These are phyloP conservation scores for Martes martes DNA, from an alignment of 2,113 vertebrate genomes.

Conservation along the genomic window DNA sequence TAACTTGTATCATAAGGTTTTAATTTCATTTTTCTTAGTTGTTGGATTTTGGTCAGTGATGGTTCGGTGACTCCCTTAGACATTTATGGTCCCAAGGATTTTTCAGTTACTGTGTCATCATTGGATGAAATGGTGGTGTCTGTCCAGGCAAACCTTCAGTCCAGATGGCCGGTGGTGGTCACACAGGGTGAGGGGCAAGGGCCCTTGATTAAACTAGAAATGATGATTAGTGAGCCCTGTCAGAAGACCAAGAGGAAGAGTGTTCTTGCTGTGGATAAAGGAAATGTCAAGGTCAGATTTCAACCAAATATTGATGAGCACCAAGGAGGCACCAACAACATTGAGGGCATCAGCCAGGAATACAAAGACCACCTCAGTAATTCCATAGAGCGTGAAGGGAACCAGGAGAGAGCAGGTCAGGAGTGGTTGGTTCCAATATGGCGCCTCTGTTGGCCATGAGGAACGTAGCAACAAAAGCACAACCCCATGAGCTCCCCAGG, in stretches of 20 bases:
- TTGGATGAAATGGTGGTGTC: slow-evolving; percentile 93
- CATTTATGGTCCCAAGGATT: slow-evolving; percentile 92
- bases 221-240: slow-evolving; percentile 95
- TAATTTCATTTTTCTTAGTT: slow-evolving; percentile 70
- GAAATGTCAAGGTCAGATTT: slow-evolving; percentile 91
- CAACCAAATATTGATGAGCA: slow-evolving; percentile 82
- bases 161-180: slow-evolving; percentile 88
- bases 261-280: slow-evolving; percentile 90
- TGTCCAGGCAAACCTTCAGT: slow-evolving; percentile 82
- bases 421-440: slow-evolving; percentile 86
- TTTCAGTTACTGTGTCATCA: slow-evolving; percentile 88
- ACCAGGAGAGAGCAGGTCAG: slow-evolving; percentile 83
- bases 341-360: slow-evolving; percentile 73
- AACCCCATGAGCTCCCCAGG: slow-evolving; percentile 83
- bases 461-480: slow-evolving; percentile 87
- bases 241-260: slow-evolving; percentile 98
- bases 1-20: background rate
- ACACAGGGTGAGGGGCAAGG: slow-evolving; percentile 95
- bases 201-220: slow-evolving; percentile 90
- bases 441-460: slow-evolving; percentile 80
- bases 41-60: slow-evolving; percentile 93
- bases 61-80: slow-evolving; percentile 90
- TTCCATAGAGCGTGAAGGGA: slow-evolving; percentile 81
- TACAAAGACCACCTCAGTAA: slow-evolving; percentile 86
- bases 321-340: slow-evolving; percentile 81